Percentiles rank a stretch among this genome's conserved stretches.
Evolutionary conservation across 2,113 vertebrate species (phyloP).

Genomic region (Vulpes lagopus): DNA sequence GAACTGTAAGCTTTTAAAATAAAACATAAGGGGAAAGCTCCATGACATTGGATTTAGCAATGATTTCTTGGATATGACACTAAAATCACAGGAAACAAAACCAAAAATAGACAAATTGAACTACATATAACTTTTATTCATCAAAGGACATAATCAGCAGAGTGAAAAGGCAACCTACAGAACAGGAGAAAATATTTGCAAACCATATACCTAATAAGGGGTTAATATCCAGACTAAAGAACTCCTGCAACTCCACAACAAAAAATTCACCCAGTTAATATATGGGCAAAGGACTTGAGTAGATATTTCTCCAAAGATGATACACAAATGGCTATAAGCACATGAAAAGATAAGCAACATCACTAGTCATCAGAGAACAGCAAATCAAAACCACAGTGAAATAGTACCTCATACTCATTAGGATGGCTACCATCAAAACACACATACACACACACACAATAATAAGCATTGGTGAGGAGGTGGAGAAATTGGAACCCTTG

Average conservation of each 20-base stretch:
- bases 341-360: not conserved
- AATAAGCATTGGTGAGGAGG: not conserved
- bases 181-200: not conserved
- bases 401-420: not conserved
- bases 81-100: not conserved
- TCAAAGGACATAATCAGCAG: not conserved
- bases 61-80: not conserved
- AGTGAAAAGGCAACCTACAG: not conserved
- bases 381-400: not conserved
- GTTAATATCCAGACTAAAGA: not conserved
- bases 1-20: not conserved
- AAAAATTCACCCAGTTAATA: not conserved
- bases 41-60: not conserved
- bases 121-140: not conserved
- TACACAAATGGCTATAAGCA: not conserved
- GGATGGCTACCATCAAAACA: not conserved
- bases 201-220: not conserved
- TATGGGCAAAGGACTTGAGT: not conserved
- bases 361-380: not conserved
- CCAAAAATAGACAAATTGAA: not conserved
- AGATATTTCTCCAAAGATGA: not conserved
- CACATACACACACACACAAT: not conserved
- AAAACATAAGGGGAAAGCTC: not conserved
- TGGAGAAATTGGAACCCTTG: not conserved
- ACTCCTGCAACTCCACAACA: not conserved